Base-by-base conservation (phyloP, 2,797 vertebrate species). In the Sebastes baramenuke region DNA sequence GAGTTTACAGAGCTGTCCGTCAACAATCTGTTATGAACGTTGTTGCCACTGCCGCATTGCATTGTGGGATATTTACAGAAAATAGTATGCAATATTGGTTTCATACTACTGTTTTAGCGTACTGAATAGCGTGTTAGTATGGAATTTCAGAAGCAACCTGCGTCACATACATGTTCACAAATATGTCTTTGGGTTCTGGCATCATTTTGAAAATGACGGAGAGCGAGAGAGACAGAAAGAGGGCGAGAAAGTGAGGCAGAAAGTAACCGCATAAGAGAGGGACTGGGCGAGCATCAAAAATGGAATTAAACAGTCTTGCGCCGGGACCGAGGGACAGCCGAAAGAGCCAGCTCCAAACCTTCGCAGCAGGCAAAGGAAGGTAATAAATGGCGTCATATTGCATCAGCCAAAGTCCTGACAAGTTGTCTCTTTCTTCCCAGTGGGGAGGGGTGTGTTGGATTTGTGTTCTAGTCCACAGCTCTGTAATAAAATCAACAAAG, bases 321-420 rank as follows among this genome's bases (percentile, higher is more conserved):
- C n/a, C 18, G 16, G 27, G 61, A 56, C 36, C 4, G 10, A 25
- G 66, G n/a, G 24, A 32, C 25, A 34, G 22, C n/a, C 22, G 29
- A 30, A 18, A 24, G 13, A 55, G 34, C 20, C 24, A 22, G 11
- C 20, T 74, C 36, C 10, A 36, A 59, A 56, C 58, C 38, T 1
- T 46, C 24, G 56, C 61, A 64, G 68, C 4, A 22, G 13, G 29
- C n/a, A 32, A 65, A 75, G 36, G 34, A 30, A 59, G 22, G n/a
- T 59, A 78, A 81, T 69, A 69, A 42, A 24, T 72, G 3, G n/a
- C 22, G 3, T 54, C 30, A 38, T 66, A 2, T 83, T 81, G 69
- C 67, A 78, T 85, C 62, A 87, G 78, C 42, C 29, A 34, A 72
- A 69, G 24, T 80, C 74, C 58, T 79, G 62, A 29, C 59, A 56